phyloP scores from a whole-genome alignment of 2,888 invertebrate species.

The Parthenolecanium corni region DNA sequence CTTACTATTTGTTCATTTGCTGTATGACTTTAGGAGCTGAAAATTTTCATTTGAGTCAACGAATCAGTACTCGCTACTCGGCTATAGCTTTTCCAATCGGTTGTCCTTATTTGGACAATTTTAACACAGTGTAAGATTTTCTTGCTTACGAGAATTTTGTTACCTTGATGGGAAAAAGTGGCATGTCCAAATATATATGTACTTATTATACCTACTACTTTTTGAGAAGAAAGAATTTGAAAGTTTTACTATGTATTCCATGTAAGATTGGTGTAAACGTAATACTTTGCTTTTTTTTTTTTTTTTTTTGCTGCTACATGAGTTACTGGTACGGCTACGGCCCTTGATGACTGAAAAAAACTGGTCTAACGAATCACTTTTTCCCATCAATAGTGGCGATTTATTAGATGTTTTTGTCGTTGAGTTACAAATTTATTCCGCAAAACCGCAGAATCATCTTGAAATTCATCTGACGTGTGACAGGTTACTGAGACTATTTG shows the following conservation, averaged over 20 bases:
- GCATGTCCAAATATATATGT: not conserved
- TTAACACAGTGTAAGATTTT: slow-evolving; percentile 52
- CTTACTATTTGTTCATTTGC: not conserved
- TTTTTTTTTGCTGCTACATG: slow-evolving; percentile 6
- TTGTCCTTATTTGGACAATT: slow-evolving; percentile 59
- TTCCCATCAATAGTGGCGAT: not conserved
- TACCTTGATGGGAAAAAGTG: no score
- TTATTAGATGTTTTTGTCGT: not conserved
- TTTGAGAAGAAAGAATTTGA: no score
- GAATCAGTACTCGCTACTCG: slow-evolving; percentile 63
- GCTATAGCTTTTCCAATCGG: slow-evolving; percentile 65
- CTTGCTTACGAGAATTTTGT: not conserved
- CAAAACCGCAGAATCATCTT: no score
- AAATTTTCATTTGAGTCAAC: slow-evolving; percentile 63
- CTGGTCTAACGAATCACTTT: no score
- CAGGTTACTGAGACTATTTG: slow-evolving; percentile 60
- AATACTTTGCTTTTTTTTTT: not conserved
- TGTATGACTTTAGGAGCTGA: slow-evolving; percentile 42
- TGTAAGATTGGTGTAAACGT: no score
- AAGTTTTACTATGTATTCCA: no score
- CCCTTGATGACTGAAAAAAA: no score
- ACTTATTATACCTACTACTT: no score
- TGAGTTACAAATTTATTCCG: no score
- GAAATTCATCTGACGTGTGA: no score
- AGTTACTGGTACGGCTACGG: no score